Evolutionary conservation across 2,113 vertebrate species (phyloP), one percentile per base, ranked within the genome.

Genomic region (Tenebrosternarchus preto): DNA sequence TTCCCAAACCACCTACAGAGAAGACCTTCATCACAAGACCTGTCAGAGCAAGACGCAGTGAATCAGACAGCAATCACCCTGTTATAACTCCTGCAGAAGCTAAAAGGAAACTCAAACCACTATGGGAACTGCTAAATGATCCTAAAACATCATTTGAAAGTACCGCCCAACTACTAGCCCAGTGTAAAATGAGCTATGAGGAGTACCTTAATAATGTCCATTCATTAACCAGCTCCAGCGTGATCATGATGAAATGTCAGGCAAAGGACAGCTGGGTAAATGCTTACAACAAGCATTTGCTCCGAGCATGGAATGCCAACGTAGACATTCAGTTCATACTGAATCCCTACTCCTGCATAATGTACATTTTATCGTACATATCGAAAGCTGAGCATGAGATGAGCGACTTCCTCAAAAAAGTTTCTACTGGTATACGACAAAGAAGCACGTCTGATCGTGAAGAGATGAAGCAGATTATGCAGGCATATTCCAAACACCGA

Each of bases 401-500:
- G 22, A 74, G 17, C 3, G 46, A 74, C 0, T 24, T 55, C 20
- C 73, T 77, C 4, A 76, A 82, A 15, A 39, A n/a, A 11, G 31
- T 70, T 2, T 22, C 55, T 3, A 78, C 68, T 50, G 56, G 33
- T 19, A 31, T 20, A 15, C 29, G 19, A 17, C 71, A 43, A 43
- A 9, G 1, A 17, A 68, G 16, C 31, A 20, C 64, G 8, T 73
- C 53, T n/a, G 53, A 73, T 16, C 6, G 8, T 57, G 80, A 86
- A 20, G 27, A 73, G 25, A 88, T 86, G 85, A 84, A 73, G 8
- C 50, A 78, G 27, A 29, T 87, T 20, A 83, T 88, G 79, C 76
- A 87, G 20, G 87, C 84, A 0, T 86, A 87, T 55, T 78, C 83
- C 27, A 87, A 87, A 55, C 83, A 80, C 39, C 68, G 81, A 74